These are phyloP conservation scores for Macroramphosus scolopax DNA, from an alignment of 2,797 vertebrate species.

Conservation along the genomic window DNA sequence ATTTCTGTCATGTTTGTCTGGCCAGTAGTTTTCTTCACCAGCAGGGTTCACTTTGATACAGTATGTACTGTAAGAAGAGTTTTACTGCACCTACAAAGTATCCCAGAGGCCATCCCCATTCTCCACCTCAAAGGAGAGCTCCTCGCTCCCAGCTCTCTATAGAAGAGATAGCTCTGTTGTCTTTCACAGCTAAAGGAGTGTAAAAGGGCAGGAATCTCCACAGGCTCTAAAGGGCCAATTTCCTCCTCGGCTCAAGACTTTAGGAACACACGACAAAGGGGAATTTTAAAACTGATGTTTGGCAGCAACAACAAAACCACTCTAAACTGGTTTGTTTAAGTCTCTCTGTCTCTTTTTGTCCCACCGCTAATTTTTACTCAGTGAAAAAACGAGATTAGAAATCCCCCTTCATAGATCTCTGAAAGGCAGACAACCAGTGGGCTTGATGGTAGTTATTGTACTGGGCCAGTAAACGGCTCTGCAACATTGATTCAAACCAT, in stretches of 20 bases:
- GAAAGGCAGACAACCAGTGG: slow-evolving; percentile 23
- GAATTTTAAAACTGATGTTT: slow-evolving; percentile 44
- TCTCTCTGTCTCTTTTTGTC: neutral
- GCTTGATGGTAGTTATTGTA: slow-evolving; percentile 55
- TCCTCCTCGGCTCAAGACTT: slow-evolving; percentile 62
- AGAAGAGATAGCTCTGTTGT: slow-evolving; percentile 62
- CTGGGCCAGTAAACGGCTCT: slow-evolving; percentile 49
- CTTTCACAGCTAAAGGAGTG: slow-evolving; percentile 68
- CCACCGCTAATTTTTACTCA: slow-evolving; percentile 24
- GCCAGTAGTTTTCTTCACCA: too few relatives aligned
- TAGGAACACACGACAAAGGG: slow-evolving; percentile 54
- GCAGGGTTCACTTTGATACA: slow-evolving; percentile 28
- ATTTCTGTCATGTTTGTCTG: too few relatives aligned
- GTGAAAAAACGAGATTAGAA: slow-evolving; percentile 33
- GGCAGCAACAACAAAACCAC: slow-evolving; percentile 40
- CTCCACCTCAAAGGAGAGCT: slow-evolving; percentile 58
- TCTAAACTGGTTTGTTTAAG: slow-evolving; percentile 15
- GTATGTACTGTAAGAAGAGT: slow-evolving; percentile 51
- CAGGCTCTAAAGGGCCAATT: slow-evolving; percentile 69
- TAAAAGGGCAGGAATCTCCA: slow-evolving; percentile 67
- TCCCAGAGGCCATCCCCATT: slow-evolving; percentile 40
- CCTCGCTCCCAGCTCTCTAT: slow-evolving; percentile 51
- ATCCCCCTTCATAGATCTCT: slow-evolving; percentile 19
- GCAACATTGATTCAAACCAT: slow-evolving; percentile 78
- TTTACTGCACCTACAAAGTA: slow-evolving; percentile 65